A percentile compares a stretch with the other conserved stretches of the same genome.
phyloP scores from a whole-genome alignment of 2,888 invertebrate species.

The Ichneumoninae sp. region DNA sequence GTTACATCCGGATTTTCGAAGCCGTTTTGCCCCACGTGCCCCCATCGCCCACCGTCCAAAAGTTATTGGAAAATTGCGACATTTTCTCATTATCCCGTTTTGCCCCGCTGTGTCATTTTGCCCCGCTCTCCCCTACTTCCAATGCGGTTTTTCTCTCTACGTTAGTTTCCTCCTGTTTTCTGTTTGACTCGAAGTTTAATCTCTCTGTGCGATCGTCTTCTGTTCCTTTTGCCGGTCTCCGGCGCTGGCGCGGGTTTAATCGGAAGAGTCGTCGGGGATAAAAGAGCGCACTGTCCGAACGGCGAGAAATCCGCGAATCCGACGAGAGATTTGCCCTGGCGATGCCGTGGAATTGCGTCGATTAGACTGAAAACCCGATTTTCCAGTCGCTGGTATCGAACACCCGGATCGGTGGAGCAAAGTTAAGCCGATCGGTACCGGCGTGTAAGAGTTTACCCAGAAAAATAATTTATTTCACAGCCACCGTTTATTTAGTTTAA shows the following conservation, averaged over 20 bases:
- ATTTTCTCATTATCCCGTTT: too few species aligned
- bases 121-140: not conserved
- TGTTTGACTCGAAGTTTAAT: not conserved
- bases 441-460: slow-evolving; percentile 42
- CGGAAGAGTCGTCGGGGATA: not conserved
- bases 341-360: slow-evolving; percentile 37
- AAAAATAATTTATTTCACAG: too few species aligned
- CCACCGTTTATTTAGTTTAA: too few species aligned
- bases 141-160: slow-evolving; percentile 5
- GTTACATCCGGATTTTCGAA: too few species aligned
- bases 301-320: not conserved
- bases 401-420: slow-evolving; percentile 40
- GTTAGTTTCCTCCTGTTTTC: not conserved
- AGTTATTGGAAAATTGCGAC: too few species aligned
- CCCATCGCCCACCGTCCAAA: too few species aligned
- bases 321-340: slow-evolving; percentile 14
- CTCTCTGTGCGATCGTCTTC: not conserved
- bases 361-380: slow-evolving; percentile 58
- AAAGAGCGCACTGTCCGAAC: not conserved
- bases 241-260: not conserved
- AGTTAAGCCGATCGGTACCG: slow-evolving; percentile 57
- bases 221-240: too few species aligned
- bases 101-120: too few species aligned
- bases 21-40: too few species aligned
- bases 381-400: slow-evolving; percentile 62